Percentiles rank a stretch among this genome's conserved stretches.
Conservation (phyloP, 2,888 invertebrate species). For the Microctonus hyperodae region DNA sequence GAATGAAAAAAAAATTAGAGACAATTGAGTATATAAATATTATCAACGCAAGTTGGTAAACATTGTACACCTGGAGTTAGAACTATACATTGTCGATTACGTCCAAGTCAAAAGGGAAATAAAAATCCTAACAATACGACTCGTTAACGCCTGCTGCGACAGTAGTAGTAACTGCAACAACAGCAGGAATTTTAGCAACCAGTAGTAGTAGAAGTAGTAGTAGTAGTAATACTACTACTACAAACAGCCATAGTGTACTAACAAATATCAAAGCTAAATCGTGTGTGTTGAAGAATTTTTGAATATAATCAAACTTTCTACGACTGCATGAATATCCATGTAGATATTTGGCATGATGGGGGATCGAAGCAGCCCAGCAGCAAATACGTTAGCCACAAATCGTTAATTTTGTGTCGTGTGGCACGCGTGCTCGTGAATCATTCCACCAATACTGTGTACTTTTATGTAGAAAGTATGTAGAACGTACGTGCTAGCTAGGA, state of each 20-base stretch:
- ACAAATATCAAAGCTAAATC: no score
- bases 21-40: background rate
- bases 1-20: background rate
- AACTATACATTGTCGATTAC: constrained; percentile 21
- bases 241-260: background rate
- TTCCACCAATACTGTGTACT: constrained; percentile 24
- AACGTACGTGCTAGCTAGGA: constrained; percentile 15
- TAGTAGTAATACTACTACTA: no score
- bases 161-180: background rate
- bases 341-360: background rate
- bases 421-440: constrained; percentile 34
- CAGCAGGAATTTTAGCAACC: no score
- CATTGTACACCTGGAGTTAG: constrained; percentile 16
- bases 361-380: background rate
- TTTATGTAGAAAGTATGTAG: constrained; percentile 35
- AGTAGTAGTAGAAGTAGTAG: no score
- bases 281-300: no score
- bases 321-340: background rate
- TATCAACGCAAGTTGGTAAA: background rate
- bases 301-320: background rate
- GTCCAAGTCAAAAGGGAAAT: background rate
- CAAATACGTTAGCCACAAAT: background rate
- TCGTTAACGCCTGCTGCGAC: constrained; percentile 36
- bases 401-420: background rate
- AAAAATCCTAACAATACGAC: constrained; percentile 34